Base-by-base conservation (phyloP, 2,888 invertebrate species). In the Pelosia muscerda region DNA sequence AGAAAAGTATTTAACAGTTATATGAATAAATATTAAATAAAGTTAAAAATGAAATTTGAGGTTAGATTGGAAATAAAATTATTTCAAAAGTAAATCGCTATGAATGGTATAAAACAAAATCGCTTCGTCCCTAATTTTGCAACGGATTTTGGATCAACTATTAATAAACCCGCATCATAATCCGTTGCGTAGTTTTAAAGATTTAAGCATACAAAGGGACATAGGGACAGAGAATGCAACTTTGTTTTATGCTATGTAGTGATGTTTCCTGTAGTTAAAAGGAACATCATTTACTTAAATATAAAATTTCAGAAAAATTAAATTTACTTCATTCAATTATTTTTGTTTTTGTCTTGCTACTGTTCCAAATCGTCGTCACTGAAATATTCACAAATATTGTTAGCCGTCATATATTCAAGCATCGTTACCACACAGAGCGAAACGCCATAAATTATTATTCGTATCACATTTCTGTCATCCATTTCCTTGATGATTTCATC, bases 401-500 rank as follows among this genome's bases (percentile, higher is more conserved):
- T 22, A 15, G 28, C 25, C n/a, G 55, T 34, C 38, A 60, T 61
- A 65, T 57, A 59, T 69, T 63, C 31, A 34, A 25, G 25, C 58
- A 65, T 71, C 69, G 64, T 76, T 76, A 69, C 77, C 71, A 25
- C 65, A 70, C 77, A 77, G 66, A 71, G 68, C 42, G 63, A 68
- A 66, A 73, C 68, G 74, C 73, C 69, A 62, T 80, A 82, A 82
- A 81, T 81, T 74, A 73, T 54, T 65, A 65, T 53, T 22, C 26
- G 28, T 81, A 82, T 80, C 72, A 70, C 73, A 64, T 65, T 28
- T 25, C 49, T 70, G 76, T 73, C 81, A 68, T 71, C 65, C 67
- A 69, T 80, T 81, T 82, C 80, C 78, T 82, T 72, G 70, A 81
- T 82, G 70, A 74, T 80, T 76, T 78, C 75, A 76, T 82, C 78